A percentile compares a stretch with the other conserved stretches of the same genome.
Conservation (phyloP, 2,113 vertebrate species). For the Herpetotheres cachinnans region DNA sequence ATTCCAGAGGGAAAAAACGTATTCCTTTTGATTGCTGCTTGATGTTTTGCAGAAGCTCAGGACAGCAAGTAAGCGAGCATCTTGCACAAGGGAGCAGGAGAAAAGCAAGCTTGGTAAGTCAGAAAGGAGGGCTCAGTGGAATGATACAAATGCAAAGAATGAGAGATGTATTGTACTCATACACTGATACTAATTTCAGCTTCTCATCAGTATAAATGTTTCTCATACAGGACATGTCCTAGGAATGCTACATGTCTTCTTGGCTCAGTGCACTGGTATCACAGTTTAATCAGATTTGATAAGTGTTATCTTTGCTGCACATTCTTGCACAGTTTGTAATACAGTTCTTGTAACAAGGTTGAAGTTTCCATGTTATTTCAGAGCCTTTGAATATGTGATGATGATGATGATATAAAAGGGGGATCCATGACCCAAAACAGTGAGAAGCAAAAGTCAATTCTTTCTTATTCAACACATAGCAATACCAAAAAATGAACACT, state of each 20-base stretch:
- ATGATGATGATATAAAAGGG: background rate
- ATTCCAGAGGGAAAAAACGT: background rate
- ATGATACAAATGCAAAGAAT: background rate
- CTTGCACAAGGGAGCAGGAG: background rate
- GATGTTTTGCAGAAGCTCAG: background rate
- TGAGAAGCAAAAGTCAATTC: background rate
- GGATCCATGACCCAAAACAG: background rate
- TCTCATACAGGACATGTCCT: background rate
- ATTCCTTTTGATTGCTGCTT: background rate
- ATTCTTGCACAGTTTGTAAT: background rate
- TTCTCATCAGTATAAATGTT: background rate
- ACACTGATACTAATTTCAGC: background rate
- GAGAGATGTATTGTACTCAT: background rate
- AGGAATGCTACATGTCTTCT: background rate
- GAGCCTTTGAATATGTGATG: background rate
- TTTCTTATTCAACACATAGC: background rate
- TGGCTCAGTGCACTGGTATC: background rate
- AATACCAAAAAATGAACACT: background rate
- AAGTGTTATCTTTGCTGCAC: background rate
- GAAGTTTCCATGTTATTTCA: background rate
- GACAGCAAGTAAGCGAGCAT: background rate
- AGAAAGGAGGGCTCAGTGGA: background rate
- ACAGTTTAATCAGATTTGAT: background rate
- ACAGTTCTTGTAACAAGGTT: background rate
- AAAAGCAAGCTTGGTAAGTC: background rate